Percentiles rank a stretch among this genome's conserved stretches.
Conservation (phyloP, 2,888 invertebrate species). For the Palloptera scutellata region DNA sequence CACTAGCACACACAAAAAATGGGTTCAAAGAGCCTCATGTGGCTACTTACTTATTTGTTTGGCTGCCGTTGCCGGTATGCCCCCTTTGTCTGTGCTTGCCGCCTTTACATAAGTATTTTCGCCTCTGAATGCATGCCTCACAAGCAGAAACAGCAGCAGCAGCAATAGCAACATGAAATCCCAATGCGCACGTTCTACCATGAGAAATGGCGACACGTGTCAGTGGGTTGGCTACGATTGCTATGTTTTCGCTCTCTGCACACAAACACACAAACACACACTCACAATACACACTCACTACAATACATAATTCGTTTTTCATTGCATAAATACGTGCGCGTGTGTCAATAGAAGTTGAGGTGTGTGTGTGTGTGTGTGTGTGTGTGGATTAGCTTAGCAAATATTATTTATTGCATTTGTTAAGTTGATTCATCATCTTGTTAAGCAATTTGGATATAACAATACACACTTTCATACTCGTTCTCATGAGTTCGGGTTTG, state of each 20-base stretch:
- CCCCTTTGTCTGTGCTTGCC: slow-evolving; percentile 24
- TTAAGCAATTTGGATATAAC: slow-evolving; percentile 50
- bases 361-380: slow-evolving; percentile 39
- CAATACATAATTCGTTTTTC: slow-evolving; percentile 8
- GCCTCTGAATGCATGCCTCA: too few species aligned
- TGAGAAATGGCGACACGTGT: slow-evolving; percentile 57
- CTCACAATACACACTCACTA: not conserved
- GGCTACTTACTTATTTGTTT: slow-evolving; percentile 4
- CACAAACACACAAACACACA: slow-evolving; percentile 7
- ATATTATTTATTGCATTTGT: slow-evolving; percentile 61
- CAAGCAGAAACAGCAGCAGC: slow-evolving; percentile 48
- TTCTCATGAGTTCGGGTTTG: not conserved
- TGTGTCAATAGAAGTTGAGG: too few species aligned
- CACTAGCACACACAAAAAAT: too few species aligned
- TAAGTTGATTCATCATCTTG: slow-evolving; percentile 45
- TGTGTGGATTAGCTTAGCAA: slow-evolving; percentile 50
- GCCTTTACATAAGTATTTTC: too few species aligned
- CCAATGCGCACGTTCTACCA: slow-evolving; percentile 13
- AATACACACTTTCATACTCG: not conserved
- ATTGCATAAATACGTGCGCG: slow-evolving; percentile 8
- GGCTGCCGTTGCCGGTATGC: not conserved
- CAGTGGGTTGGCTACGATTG: slow-evolving; percentile 17
- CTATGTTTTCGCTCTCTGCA: slow-evolving; percentile 8
- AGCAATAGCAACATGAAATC: slow-evolving; percentile 32
- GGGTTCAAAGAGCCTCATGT: slow-evolving; percentile 9